These are phyloP conservation scores for Euthynnus affinis DNA, from an alignment of 2,797 vertebrate species.

Conservation along the genomic window DNA sequence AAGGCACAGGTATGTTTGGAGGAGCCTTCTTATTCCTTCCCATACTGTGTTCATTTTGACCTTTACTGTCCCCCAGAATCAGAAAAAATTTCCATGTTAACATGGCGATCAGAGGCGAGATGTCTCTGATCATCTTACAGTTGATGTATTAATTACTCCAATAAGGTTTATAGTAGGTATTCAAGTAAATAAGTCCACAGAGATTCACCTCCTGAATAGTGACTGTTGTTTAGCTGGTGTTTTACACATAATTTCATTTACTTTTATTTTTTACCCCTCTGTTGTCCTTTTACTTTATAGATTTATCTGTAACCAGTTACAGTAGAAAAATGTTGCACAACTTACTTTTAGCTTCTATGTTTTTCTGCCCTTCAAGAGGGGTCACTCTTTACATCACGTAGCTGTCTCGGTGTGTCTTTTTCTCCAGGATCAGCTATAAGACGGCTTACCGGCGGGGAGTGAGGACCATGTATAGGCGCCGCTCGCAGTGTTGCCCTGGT, in stretches of 20 bases:
- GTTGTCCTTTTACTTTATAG: constrained; percentile 37
- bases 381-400: constrained; percentile 56
- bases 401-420: constrained; percentile 63
- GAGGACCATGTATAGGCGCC: constrained; percentile 96
- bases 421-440: constrained; percentile 96
- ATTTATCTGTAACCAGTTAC: constrained; percentile 15
- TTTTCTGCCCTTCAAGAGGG: constrained; percentile 65
- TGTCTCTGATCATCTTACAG: constrained; percentile 56
- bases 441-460: constrained; percentile 95
- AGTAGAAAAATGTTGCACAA: constrained; percentile 10
- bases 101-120: constrained; percentile 50
- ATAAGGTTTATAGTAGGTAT: constrained; percentile 69
- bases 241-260: not conserved
- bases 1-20: constrained; percentile 90
- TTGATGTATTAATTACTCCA: constrained; percentile 65
- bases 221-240: constrained; percentile 31
- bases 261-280: constrained; percentile 35
- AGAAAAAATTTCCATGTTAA: constrained; percentile 58
- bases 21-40: constrained; percentile 4
- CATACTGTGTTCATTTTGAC: constrained; percentile 27
- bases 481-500: constrained; percentile 98
- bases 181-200: constrained; percentile 48
- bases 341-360: constrained; percentile 27
- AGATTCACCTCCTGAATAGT: constrained; percentile 43
- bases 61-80: constrained; percentile 41